Evolutionary conservation across 2,797 vertebrate genomes (phyloP).

Genomic region (Serranus cabrilla): DNA sequence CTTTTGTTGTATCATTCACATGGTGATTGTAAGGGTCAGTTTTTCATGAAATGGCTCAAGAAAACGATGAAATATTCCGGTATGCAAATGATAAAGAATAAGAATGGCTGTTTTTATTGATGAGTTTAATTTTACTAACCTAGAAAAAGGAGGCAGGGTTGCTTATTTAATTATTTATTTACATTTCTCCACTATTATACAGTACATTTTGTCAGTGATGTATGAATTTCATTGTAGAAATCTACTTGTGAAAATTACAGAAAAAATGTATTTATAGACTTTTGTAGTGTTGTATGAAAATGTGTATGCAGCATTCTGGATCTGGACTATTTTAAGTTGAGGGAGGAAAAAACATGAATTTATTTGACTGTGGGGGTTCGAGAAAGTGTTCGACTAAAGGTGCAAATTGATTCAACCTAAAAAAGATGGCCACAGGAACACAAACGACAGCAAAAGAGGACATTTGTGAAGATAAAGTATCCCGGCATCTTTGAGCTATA

Average conservation of each 20-base stretch:
- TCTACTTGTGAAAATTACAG: neutral
- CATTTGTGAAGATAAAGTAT: no score
- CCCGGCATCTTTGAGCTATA: no score
- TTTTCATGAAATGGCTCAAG: neutral
- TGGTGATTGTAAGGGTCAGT: neutral
- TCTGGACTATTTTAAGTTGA: neutral
- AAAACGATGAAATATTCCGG: neutral
- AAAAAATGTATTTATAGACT: neutral
- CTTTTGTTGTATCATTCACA: neutral
- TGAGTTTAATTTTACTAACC: neutral
- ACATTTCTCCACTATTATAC: neutral
- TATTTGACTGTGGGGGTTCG: no score
- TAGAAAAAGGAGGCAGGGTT: neutral
- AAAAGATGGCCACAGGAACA: no score
- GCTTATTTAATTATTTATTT: neutral
- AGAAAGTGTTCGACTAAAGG: no score
- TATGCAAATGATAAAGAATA: neutral
- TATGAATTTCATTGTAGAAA: neutral
- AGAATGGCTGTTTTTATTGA: neutral
- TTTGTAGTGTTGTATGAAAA: neutral
- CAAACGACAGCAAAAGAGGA: no score
- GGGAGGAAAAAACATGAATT: no score
- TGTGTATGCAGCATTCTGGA: neutral
- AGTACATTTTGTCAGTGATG: neutral
- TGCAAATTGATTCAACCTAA: no score